Evolutionary conservation across 2,113 vertebrate genomes (phyloP), one percentile per base, ranked within the genome.

Genomic region (Urocynchramus pylzowi): DNA sequence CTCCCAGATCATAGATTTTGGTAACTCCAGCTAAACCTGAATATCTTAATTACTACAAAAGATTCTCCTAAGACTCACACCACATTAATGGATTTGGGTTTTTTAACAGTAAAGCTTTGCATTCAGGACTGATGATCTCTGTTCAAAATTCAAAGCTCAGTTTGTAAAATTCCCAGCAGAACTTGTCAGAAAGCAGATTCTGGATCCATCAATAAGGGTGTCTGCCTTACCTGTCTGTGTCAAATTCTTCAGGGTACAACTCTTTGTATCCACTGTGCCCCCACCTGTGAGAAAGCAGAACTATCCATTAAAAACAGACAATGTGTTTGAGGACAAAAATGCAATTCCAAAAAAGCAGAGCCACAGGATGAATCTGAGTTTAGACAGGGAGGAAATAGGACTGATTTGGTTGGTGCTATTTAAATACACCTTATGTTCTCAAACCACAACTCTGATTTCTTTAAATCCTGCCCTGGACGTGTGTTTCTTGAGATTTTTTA

Each of bases 211-310:
- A 76, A 20, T 33, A 42, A 67, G 10, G 8, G 23, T 82, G 76
- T 64, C 70, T 83, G 64, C 37, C 95, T 98, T 98, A 99, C 99
- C 99, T 96, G 70, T 99, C 98, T n/a, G 98, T 98, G 87, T 98
- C 97, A 96, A 99, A 99, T 93, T 99, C 99, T 90, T 99, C 99
- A 35, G 99, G 99, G 87, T 99, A 99, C 85, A 99, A 96, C 96
- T 99, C 99, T 96, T 99, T 99, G 93, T 99, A 99, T n/a, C 99
- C 99, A 96, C 99, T 99, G 93, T 99, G 99, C 87, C 99, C 99
- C 99, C 99, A 99, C 47, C 98, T 98, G 93, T 65, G 96, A 97
- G 35, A 64, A 89, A 91, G 86, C 8, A 95, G 87, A 95, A 92
- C 23, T 77, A 75, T 5, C n/a, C 68, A 6, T 90, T 75, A 93